Conservation (phyloP, 2,113 vertebrate genomes). For the Astatotilapia flaviijosephi region DNA sequence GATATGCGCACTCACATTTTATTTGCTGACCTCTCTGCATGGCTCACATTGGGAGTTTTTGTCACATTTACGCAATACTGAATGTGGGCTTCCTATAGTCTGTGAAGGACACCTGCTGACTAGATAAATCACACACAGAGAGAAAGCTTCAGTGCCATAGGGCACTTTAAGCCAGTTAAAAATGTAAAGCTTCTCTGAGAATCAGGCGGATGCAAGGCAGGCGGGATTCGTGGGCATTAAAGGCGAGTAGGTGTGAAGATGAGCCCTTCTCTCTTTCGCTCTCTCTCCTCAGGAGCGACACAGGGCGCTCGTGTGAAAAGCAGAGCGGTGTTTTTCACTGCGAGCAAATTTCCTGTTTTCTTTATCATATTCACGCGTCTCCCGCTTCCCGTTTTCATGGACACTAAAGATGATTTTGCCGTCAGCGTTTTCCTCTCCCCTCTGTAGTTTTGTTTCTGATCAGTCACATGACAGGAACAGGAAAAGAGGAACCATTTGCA, state of each 20-base stretch:
- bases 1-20: not conserved
- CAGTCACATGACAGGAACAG: conserved; percentile 54
- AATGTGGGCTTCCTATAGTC: not conserved
- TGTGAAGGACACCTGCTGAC: conserved; percentile 20
- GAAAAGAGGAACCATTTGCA: conserved; percentile 43
- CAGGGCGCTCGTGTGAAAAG: conserved; percentile 16
- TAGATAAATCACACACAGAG: conserved; percentile 32
- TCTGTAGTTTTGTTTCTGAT: conserved; percentile 43
- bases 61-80: conserved; percentile 11
- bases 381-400: conserved; percentile 60
- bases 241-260: not conserved
- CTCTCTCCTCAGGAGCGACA: not conserved
- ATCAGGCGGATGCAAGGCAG: not conserved
- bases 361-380: conserved; percentile 50
- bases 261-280: not conserved
- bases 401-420: conserved; percentile 41
- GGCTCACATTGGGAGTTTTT: conserved; percentile 3
- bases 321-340: conserved; percentile 15
- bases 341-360: conserved; percentile 70
- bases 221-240: conserved; percentile 5
- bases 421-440: conserved; percentile 36
- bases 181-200: conserved; percentile 38
- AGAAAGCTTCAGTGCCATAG: not conserved
- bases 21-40: not conserved
- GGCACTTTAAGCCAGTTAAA: conserved; percentile 12